Base-by-base conservation (phyloP, 2,888 invertebrate genomes). In the Drosophila monieri region DNA sequence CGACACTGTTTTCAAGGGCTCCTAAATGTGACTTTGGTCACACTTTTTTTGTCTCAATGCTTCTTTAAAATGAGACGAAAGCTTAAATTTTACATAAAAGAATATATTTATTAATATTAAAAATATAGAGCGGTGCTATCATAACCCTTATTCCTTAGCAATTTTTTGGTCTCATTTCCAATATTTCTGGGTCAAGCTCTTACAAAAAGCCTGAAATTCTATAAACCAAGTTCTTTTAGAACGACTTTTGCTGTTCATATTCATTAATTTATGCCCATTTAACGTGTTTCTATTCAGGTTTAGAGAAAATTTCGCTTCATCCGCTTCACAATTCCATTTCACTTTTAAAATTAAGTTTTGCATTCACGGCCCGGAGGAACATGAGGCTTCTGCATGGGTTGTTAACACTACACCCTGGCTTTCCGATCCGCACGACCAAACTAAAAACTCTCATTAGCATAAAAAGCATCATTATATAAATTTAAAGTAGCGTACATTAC, bases 391-490 rank as follows among this genome's bases (percentile, higher is more conserved):
- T 8, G 39, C 39, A 6, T 41, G 27, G 12, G 21, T 57, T 58
- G 25, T 73, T 54, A 66, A 47, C 60, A 41, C 56, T 23, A 25
- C 30, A 51, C 5, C 25, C 43, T 30, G 48, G 30, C 37, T 39
- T 39, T 15, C 37, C 14, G 4, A 10, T 37, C 60, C 39, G 39
- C 35, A 32, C 41, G 47, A 49, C 54, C 54, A 67, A 72, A 43
- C 59, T 66, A 44, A 61, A 73, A 78, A 78, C 71, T 76, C 81
- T 76, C 81, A 78, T 81, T 81, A 78, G 81, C 76, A 79, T 72
- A 81, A 81, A 76, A 79, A 78, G 78, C 76, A 70, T 68, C 70
- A 74, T 79, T 79, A 79, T 81, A 74, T 65, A 79, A 79, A 39
- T 39, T 39, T 39, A 39, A 39, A 76, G 66, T 62, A 72, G 67